phyloP scores from a whole-genome alignment of 2,797 vertebrate genomes.

The Microhierax caerulescens region DNA sequence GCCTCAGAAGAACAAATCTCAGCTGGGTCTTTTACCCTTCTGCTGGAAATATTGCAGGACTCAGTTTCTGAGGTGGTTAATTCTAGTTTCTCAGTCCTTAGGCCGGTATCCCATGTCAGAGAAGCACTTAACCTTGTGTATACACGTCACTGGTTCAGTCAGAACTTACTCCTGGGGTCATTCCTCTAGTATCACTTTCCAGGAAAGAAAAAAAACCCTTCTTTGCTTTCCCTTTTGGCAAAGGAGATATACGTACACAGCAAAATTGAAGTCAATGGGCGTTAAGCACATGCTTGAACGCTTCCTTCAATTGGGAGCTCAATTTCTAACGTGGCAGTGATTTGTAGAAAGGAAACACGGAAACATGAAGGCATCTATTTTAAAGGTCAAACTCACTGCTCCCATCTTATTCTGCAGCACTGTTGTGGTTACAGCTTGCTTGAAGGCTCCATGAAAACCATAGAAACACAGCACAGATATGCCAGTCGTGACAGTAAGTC shows the following conservation, averaged over 20 bases:
- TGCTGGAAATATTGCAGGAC: background rate
- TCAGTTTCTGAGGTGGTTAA: background rate
- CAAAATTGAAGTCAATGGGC: conserved; percentile 11
- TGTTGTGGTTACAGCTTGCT: background rate
- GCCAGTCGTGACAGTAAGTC: background rate
- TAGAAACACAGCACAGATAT: background rate
- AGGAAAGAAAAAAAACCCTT: background rate
- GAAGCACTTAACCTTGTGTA: background rate
- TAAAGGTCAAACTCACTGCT: background rate
- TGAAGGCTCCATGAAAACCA: background rate
- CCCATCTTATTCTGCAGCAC: background rate
- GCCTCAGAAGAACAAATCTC: background rate
- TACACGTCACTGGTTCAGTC: background rate
- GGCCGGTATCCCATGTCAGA: background rate
- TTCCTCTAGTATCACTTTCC: background rate
- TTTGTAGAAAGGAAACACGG: background rate
- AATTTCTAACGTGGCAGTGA: conserved; percentile 17
- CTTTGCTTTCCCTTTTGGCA: conserved; percentile 14
- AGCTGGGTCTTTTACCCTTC: background rate
- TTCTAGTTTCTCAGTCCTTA: background rate
- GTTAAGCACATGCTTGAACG: conserved; percentile 18
- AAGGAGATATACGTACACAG: background rate
- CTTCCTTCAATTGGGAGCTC: conserved; percentile 3
- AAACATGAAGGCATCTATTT: background rate
- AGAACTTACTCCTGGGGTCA: background rate